Evolutionary conservation across 2,113 vertebrate species (phyloP).

Genomic region (Cervus canadensis): DNA sequence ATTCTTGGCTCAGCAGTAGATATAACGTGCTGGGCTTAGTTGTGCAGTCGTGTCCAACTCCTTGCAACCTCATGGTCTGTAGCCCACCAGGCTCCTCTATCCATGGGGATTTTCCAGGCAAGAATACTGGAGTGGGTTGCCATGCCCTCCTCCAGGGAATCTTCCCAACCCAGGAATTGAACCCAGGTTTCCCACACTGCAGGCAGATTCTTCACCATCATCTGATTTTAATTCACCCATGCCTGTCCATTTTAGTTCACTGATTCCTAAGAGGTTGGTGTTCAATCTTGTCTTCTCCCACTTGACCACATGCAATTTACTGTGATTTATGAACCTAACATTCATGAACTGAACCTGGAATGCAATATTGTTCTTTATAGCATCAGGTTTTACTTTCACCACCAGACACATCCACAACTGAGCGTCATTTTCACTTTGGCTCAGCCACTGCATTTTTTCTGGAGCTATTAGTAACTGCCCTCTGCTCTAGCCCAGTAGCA

Average conservation of each 20-base stretch:
- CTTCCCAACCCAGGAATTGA: neutral
- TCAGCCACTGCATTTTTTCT: neutral
- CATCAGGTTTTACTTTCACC: neutral
- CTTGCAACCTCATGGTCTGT: neutral
- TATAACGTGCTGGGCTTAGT: neutral
- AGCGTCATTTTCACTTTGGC: neutral
- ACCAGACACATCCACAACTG: neutral
- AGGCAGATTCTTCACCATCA: neutral
- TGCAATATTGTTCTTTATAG: neutral
- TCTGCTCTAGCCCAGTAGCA: neutral
- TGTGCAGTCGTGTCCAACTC: fast-evolving
- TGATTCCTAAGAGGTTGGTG: neutral
- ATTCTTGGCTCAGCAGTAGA: neutral
- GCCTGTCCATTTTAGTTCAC: neutral
- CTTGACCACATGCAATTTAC: neutral
- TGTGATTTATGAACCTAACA: neutral
- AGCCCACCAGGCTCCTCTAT: neutral
- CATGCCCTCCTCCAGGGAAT: neutral
- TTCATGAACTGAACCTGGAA: neutral
- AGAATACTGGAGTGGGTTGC: neutral
- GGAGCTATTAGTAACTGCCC: neutral
- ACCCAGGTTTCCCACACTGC: neutral
- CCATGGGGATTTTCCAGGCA: neutral
- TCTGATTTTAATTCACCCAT: neutral
- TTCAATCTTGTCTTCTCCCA: neutral